phyloP scores from a whole-genome alignment of 2,797 vertebrate species.

The Spea hammondii region DNA sequence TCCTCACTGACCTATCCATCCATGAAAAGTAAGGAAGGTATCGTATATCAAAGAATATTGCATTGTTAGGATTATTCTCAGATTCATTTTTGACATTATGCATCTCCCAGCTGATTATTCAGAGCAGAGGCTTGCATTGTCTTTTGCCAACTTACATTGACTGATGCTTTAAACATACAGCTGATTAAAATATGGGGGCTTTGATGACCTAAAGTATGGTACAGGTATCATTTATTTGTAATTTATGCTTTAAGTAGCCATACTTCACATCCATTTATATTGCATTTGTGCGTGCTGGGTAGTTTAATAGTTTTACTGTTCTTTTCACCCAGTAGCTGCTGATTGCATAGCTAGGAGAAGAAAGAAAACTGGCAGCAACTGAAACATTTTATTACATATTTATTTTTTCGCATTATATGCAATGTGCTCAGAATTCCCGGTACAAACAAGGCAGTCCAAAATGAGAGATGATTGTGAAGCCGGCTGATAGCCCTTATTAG shows the following conservation, averaged over 20 bases:
- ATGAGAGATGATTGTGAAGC: slow-evolving; percentile 47
- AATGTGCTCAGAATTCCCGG: slow-evolving; percentile 35
- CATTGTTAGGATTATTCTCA: slow-evolving; percentile 25
- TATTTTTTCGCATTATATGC: slow-evolving; percentile 39
- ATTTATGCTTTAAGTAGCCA: slow-evolving; percentile 25
- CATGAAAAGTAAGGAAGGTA: slow-evolving; percentile 17
- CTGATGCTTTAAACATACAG: slow-evolving; percentile 23
- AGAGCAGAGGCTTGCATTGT: slow-evolving; percentile 25
- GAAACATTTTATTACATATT: slow-evolving; percentile 44
- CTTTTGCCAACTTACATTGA: slow-evolving; percentile 15
- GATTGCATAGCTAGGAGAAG: slow-evolving; percentile 12
- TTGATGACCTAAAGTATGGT: slow-evolving; percentile 29
- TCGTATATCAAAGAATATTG: slow-evolving; percentile 30
- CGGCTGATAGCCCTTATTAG: slow-evolving; percentile 42
- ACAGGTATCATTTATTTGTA: slow-evolving; percentile 14
- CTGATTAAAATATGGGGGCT: slow-evolving; percentile 22
- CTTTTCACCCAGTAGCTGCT: slow-evolving; percentile 17
- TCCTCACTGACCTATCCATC: slow-evolving; percentile 30
- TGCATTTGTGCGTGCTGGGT: slow-evolving; percentile 14
- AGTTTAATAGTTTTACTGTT: neutral
- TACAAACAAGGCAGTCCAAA: slow-evolving; percentile 30
- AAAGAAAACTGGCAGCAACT: slow-evolving; percentile 30
- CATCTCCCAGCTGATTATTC: slow-evolving; percentile 15
- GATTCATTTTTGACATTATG: slow-evolving; percentile 33
- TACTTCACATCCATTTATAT: slow-evolving; percentile 18